Evolutionary conservation across 2,888 invertebrate genomes (phyloP), one percentile per base, ranked within the genome.

Genomic region (Pheosia gnoma): DNA sequence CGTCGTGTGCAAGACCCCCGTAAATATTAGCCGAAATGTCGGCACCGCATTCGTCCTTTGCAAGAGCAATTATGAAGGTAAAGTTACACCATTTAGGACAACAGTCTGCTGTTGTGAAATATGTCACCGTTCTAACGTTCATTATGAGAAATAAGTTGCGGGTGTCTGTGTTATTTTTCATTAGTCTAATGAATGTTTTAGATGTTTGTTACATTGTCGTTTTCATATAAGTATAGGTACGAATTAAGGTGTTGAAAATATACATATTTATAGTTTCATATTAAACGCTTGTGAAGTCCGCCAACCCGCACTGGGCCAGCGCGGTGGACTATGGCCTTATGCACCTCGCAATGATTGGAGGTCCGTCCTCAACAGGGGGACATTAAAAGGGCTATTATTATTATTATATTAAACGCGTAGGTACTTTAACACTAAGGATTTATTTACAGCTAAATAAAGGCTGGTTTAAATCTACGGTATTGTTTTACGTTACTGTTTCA

Each of bases 1-100:
- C 56, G 37, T 13, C 51, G 41, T 38, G 52, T 60, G 60, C 52
- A 41, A 38, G 41, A 41, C 55, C 39, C 55, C 55, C 55, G 55
- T 86, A 85, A 87, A 86, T 84, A 83, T 83, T 78, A 80, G 71
- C 66, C 60, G 71, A 75, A 80, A 78, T 71, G 79, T 79, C 73
- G 70, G 71, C 74, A 78, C 66, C 73, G 72, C 78, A 79, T 84
- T 83, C 81, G 82, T 80, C 80, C 80, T 80, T 80, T 72, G 66
- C 71, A 74, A 80, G 77, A 84, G 84, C 81, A 85, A 87, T 88
- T 87, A 88, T 78, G 81, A 79, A 82, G 78, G 84, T 79, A 80
- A 81, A 85, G 79, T 84, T 83, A 72, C 71, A 75, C 80, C 82
- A 82, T 86, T 86, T 77, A 75, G 74, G 75, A 76, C 77, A 80